phyloP scores from a whole-genome alignment of 2,888 invertebrate species.

The Myopa testacea region DNA sequence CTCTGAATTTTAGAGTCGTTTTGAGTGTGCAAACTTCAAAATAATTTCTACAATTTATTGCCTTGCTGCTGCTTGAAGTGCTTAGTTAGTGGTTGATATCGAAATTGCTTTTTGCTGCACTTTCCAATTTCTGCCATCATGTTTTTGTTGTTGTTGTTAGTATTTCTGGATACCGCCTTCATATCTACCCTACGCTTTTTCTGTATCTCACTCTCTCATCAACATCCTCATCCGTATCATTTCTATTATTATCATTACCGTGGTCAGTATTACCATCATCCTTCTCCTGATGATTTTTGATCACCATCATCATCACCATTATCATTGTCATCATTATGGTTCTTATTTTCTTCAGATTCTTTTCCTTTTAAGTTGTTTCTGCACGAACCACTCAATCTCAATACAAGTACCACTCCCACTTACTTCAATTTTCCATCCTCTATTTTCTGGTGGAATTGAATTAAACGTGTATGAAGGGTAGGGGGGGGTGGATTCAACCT shows the following conservation, averaged over 20 bases:
- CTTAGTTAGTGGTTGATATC: conserved; percentile 29
- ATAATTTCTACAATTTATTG: conserved; percentile 27
- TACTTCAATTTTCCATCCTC: too few relatives aligned
- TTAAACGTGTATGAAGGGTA: too few relatives aligned
- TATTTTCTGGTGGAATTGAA: too few relatives aligned
- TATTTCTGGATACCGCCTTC: neutral
- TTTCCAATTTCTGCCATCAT: neutral
- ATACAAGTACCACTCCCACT: too few relatives aligned
- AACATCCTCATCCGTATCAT: neutral
- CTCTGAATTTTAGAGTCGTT: too few relatives aligned
- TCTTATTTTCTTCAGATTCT: too few relatives aligned
- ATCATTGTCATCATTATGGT: too few relatives aligned
- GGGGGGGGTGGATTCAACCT: too few relatives aligned
- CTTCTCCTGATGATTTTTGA: neutral
- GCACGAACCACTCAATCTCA: too few relatives aligned
- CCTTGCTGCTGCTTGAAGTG: conserved; percentile 24
- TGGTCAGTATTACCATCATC: neutral
- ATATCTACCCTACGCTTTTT: too few relatives aligned
- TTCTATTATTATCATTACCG: conserved; percentile 4
- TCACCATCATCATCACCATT: too few relatives aligned
- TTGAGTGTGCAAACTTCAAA: neutral
- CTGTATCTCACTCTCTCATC: neutral
- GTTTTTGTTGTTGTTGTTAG: neutral
- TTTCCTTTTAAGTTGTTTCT: too few relatives aligned
- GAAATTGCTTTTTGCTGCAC: conserved; percentile 22